Conservation (phyloP, 2,888 invertebrate genomes). For the Chaetoderma sp. region DNA sequence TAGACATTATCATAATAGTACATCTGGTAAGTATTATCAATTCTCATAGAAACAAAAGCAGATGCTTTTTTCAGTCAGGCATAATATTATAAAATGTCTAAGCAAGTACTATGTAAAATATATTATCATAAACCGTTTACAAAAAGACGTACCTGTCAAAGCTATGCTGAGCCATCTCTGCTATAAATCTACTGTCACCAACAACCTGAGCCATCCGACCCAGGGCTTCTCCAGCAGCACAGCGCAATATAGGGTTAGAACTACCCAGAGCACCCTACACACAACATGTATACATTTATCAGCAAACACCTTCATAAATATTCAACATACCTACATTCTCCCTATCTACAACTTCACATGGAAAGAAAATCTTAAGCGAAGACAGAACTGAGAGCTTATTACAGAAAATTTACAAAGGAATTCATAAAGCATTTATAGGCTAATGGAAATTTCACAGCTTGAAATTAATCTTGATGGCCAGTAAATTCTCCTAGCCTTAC, state of each 20-base stretch:
- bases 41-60: background rate
- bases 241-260: conserved; percentile 78
- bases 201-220: conserved; percentile 93
- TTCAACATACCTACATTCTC: background rate
- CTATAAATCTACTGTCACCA: conserved; percentile 87
- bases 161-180: conserved; percentile 88
- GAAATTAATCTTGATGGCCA: too few relatives aligned
- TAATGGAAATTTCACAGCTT: too few relatives aligned
- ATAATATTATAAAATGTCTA: background rate
- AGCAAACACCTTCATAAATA: background rate
- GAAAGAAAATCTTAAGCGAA: too few relatives aligned
- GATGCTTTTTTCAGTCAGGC: background rate
- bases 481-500: too few relatives aligned
- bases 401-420: too few relatives aligned
- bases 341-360: too few relatives aligned
- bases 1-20: background rate
- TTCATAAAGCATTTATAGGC: too few relatives aligned
- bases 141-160: conserved; percentile 77
- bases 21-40: background rate
- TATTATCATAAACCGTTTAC: too few relatives aligned
- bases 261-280: conserved; percentile 70
- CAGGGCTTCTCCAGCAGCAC: conserved; percentile 94
- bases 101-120: too few relatives aligned
- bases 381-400: too few relatives aligned
- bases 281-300: background rate